Evolutionary conservation across 2,113 vertebrate species (phyloP).

Genomic region (Sialia sialis): DNA sequence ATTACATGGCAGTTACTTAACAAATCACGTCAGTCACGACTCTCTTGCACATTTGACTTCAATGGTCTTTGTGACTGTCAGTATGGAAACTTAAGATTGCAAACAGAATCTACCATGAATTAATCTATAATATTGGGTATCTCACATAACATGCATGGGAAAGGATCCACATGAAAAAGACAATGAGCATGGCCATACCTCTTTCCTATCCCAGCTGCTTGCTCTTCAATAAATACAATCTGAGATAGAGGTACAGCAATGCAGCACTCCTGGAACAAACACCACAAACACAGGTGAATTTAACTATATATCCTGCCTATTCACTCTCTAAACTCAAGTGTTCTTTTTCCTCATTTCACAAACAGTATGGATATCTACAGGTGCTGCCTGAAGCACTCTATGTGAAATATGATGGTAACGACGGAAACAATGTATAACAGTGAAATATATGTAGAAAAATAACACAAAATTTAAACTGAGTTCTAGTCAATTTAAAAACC

Average conservation of each 20-base stretch:
- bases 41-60: background rate
- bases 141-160: background rate
- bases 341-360: background rate
- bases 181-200: constrained; percentile 71
- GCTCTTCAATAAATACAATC: constrained; percentile 92
- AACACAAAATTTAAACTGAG: background rate
- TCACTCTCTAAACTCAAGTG: background rate
- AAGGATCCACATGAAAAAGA: background rate
- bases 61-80: background rate
- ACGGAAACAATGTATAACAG: background rate
- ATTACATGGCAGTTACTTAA: background rate
- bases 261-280: constrained; percentile 85
- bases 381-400: background rate
- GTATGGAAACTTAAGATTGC: background rate
- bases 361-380: background rate
- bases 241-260: constrained; percentile 88
- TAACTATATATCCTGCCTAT: background rate
- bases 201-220: constrained; percentile 94
- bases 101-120: background rate
- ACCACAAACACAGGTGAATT: background rate
- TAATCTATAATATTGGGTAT: background rate
- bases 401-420: background rate
- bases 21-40: background rate
- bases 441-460: background rate
- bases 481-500: background rate